Evolutionary conservation across 1,140 invertebrate species (phyloP).

Genomic region (Gonioctena quinquepunctata): DNA sequence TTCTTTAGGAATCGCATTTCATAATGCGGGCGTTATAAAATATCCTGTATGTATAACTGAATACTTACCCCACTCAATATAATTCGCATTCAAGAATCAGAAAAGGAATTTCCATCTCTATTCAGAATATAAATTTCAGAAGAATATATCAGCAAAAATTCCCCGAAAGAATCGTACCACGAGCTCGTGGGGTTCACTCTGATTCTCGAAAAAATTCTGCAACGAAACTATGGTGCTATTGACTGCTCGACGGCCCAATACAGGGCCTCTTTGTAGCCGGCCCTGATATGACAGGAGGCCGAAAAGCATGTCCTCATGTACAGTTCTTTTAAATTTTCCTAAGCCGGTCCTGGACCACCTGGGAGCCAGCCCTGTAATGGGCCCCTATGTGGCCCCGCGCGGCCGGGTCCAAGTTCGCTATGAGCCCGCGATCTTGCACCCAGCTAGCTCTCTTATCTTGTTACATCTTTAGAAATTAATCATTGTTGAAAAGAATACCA

Average conservation of each 20-base stretch:
- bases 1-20: too few relatives aligned
- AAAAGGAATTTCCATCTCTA: not conserved
- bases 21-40: too few relatives aligned
- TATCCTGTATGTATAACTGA: not conserved
- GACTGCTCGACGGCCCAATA: constrained; percentile 41
- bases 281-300: not conserved
- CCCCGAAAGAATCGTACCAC: constrained; percentile 13
- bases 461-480: constrained; percentile 49
- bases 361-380: constrained; percentile 12
- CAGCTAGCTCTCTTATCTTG: constrained; percentile 46
- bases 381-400: constrained; percentile 33
- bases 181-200: constrained; percentile 40
- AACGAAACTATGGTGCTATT: constrained; percentile 55
- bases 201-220: constrained; percentile 45
- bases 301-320: constrained; percentile 14
- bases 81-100: not conserved
- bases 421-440: constrained; percentile 42
- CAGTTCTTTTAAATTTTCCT: not conserved
- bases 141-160: not conserved
- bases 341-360: not conserved
- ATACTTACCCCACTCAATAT: too few relatives aligned
- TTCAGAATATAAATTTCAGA: not conserved
- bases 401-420: constrained; percentile 37
- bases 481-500: constrained; percentile 47
- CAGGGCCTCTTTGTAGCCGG: constrained; percentile 1